Conservation (phyloP, 1,140 invertebrate genomes). For the Heterodera schachtii region DNA sequence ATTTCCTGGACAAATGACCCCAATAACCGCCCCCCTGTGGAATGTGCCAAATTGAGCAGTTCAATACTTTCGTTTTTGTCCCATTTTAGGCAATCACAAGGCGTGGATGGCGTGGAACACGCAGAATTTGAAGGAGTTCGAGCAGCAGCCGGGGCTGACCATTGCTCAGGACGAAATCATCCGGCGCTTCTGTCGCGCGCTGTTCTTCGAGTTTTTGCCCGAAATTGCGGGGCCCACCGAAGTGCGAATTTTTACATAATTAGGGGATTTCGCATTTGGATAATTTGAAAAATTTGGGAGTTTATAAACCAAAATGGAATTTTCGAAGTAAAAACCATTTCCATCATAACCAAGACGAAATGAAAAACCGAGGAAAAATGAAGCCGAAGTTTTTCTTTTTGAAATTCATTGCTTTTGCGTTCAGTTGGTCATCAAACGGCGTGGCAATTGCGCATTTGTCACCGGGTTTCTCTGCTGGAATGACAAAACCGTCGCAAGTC, state of each 20-base stretch:
- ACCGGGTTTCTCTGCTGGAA: slow-evolving; percentile 56
- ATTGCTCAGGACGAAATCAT: slow-evolving; percentile 64
- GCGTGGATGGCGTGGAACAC: slow-evolving; percentile 64
- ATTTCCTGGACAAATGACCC: too few relatives aligned
- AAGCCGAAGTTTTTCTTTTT: background rate
- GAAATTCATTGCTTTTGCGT: slow-evolving; percentile 36
- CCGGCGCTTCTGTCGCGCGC: slow-evolving; percentile 61
- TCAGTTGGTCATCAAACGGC: slow-evolving; percentile 65
- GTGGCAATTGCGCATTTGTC: slow-evolving; percentile 58
- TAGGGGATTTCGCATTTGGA: too few relatives aligned
- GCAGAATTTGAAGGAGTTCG: slow-evolving; percentile 63
- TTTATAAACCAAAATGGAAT: too few relatives aligned
- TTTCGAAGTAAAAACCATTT: too few relatives aligned
- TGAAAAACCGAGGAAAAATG: background rate
- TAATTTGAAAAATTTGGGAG: too few relatives aligned
- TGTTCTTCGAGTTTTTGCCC: slow-evolving; percentile 57
- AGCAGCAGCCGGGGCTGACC: slow-evolving; percentile 55
- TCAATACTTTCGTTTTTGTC: too few relatives aligned
- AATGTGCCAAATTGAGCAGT: too few relatives aligned
- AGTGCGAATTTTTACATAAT: slow-evolving; percentile 31
- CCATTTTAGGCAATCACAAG: slow-evolving; percentile 47
- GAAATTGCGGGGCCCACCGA: slow-evolving; percentile 49
- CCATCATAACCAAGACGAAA: too few relatives aligned
- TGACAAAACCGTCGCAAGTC: slow-evolving; percentile 33
- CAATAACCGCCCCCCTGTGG: too few relatives aligned